Conservation (phyloP, 2,797 vertebrate genomes). For the Neosilurus hyrtlii region DNA sequence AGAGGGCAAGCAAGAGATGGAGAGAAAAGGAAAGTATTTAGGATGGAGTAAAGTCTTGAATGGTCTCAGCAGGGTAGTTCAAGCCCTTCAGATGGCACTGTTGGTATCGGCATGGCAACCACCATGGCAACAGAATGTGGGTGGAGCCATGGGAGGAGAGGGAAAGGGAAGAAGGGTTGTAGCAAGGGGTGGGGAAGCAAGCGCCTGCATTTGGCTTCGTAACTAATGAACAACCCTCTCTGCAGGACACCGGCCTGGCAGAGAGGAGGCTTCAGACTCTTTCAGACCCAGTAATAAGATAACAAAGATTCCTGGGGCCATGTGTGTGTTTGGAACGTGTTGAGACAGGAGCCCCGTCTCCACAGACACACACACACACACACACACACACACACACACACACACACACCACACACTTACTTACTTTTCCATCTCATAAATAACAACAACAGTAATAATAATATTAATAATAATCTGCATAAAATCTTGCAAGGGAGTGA, state of each 20-base stretch:
- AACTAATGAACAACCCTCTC: constrained; percentile 63
- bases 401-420: background rate
- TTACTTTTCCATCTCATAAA: too few species aligned
- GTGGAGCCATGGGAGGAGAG: constrained; percentile 34
- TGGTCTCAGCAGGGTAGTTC: constrained; percentile 43
- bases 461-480: constrained; percentile 17
- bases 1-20: background rate
- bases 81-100: constrained; percentile 39
- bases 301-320: constrained; percentile 52
- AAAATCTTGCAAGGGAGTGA: constrained; percentile 21
- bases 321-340: constrained; percentile 55
- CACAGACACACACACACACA: background rate
- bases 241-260: constrained; percentile 48
- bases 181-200: background rate
- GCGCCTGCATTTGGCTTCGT: constrained; percentile 49
- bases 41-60: constrained; percentile 35
- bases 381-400: background rate
- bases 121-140: constrained; percentile 49
- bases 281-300: constrained; percentile 55
- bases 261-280: constrained; percentile 48
- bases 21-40: constrained; percentile 3
- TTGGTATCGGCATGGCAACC: constrained; percentile 43
- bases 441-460: constrained; percentile 22
- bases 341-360: constrained; percentile 48
- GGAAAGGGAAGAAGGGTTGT: background rate